Conservation (phyloP, 2,113 vertebrate species). For the Ageneiosus marmoratus region DNA sequence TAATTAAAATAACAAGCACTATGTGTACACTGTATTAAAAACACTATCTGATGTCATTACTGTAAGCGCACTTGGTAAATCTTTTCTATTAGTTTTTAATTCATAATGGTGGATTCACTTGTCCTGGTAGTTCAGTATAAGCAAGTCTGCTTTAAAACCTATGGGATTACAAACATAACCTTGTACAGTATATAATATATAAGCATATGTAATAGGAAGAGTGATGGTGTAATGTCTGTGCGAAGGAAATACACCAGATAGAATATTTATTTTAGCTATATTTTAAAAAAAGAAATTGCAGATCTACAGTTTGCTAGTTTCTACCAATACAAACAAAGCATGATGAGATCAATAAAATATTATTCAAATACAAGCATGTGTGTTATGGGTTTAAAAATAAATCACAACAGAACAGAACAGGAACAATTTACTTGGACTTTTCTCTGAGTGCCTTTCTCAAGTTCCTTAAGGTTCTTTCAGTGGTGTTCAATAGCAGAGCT, state of each 20-base stretch:
- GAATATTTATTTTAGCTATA: no score
- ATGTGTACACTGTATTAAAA: not conserved
- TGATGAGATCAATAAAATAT: not conserved
- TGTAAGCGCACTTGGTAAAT: not conserved
- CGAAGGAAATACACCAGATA: no score
- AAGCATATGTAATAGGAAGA: not conserved
- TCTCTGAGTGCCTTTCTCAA: not conserved
- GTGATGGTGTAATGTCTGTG: not conserved
- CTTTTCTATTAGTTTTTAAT: not conserved
- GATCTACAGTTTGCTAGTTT: no score
- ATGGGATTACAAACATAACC: not conserved
- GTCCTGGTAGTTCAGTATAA: not conserved
- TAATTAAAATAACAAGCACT: no score
- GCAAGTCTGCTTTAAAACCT: not conserved
- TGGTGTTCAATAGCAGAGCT: slow-evolving; percentile 17
- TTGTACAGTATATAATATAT: not conserved
- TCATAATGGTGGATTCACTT: not conserved
- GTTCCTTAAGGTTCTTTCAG: slow-evolving; percentile 5
- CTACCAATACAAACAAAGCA: not conserved
- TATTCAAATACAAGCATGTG: not conserved
- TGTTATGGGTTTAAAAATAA: not conserved
- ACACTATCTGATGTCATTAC: not conserved
- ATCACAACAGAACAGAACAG: not conserved
- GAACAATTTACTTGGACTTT: not conserved
- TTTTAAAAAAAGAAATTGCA: not conserved